Evolutionary conservation across 2,888 invertebrate genomes (phyloP).

Genomic region (Dynastes tityus): DNA sequence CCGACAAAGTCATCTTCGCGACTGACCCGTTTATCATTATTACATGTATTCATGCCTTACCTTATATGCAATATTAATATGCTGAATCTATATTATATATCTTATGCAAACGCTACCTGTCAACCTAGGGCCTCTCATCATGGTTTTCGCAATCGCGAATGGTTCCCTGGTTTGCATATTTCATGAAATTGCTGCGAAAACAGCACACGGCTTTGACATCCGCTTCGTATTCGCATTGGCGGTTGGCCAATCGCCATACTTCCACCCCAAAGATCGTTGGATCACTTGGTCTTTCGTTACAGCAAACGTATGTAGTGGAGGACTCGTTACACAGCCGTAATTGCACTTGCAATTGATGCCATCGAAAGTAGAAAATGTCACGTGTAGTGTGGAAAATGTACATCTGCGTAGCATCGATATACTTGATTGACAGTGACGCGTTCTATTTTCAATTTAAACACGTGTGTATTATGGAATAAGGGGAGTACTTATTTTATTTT

Average conservation of each 20-base stretch:
- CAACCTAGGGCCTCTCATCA: too few relatives aligned
- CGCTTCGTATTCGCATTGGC: neutral
- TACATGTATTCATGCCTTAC: neutral
- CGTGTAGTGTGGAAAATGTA: too few relatives aligned
- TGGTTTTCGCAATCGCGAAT: neutral
- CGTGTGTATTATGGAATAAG: neutral
- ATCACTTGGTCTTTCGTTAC: too few relatives aligned
- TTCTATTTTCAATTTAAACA: neutral
- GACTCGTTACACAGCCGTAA: too few relatives aligned
- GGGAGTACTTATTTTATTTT: too few relatives aligned
- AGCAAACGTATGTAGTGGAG: too few relatives aligned
- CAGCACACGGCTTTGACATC: neutral
- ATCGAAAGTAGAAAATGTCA: too few relatives aligned
- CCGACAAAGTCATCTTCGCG: neutral
- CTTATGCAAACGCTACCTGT: neutral
- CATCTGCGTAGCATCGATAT: too few relatives aligned
- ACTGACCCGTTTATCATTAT: neutral
- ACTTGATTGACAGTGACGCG: neutral
- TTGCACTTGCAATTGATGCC: too few relatives aligned
- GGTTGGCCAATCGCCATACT: neutral
- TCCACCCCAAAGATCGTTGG: neutral
- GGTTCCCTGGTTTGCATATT: neutral
- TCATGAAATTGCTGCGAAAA: neutral
- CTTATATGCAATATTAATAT: constrained; percentile 3
- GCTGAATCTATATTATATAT: neutral